A percentile compares a stretch with the other conserved stretches of the same genome.
These are phyloP conservation scores for Hirtodrosophila alboralis DNA, from an alignment of 2,888 invertebrate genomes.

Conservation along the genomic window DNA sequence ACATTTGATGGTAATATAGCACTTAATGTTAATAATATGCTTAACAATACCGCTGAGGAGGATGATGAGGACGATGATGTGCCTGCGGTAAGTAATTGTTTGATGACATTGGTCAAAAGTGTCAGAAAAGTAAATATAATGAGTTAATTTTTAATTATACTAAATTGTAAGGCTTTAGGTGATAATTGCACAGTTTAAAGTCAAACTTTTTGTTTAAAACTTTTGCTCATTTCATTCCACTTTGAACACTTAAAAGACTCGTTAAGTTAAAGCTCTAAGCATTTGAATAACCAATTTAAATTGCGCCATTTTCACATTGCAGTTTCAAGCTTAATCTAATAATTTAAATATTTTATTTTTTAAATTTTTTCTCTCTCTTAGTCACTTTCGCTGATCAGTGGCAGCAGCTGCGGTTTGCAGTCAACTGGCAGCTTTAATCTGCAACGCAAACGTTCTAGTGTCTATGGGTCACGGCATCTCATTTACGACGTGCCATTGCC, in stretches of 20 bases:
- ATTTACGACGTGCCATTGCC: conserved; percentile 87
- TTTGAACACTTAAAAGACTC: no score
- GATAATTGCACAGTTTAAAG: no score
- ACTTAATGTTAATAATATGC: conserved; percentile 31
- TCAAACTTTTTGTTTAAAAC: no score
- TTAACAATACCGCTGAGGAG: conserved; percentile 43
- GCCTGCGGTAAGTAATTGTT: conserved; percentile 54
- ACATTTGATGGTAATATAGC: conserved; percentile 48
- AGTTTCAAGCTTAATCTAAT: no score
- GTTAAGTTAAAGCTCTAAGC: background rate
- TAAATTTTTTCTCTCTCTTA: background rate
- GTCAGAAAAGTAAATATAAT: no score
- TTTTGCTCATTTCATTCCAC: no score
- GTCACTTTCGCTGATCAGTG: conserved; percentile 40
- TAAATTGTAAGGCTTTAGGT: no score
- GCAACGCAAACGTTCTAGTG: conserved; percentile 84
- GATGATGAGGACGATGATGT: conserved; percentile 67
- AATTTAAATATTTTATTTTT: background rate
- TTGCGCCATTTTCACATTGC: background rate
- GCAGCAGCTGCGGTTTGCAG: conserved; percentile 43
- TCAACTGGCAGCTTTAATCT: conserved; percentile 77
- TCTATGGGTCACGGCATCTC: conserved; percentile 86
- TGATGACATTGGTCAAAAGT: background rate
- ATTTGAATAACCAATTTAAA: background rate
- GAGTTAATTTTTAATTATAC: no score